These are phyloP conservation scores for Arctia plantaginis DNA, from an alignment of 2,888 invertebrate species.

Conservation along the genomic window DNA sequence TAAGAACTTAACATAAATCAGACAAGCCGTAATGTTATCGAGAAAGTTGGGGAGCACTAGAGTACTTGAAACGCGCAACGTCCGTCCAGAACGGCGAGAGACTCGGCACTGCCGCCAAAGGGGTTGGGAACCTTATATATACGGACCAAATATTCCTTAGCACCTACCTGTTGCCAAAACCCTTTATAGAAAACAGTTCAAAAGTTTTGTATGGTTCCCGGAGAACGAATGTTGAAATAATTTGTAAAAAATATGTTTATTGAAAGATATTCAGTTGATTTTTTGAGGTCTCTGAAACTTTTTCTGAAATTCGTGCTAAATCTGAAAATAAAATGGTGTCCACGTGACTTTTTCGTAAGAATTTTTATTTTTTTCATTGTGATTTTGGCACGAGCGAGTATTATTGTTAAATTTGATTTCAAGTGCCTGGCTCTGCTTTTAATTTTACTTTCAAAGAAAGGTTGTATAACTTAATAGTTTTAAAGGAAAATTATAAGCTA, in stretches of 20 bases:
- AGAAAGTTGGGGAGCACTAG: conserved; percentile 28
- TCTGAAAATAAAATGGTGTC: not conserved
- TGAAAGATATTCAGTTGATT: not conserved
- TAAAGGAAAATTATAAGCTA: not conserved
- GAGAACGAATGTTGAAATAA: not conserved
- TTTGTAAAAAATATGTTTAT: not conserved
- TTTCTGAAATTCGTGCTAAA: not conserved
- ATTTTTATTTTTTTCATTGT: not conserved
- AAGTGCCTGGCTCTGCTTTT: not conserved
- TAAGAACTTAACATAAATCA: not conserved
- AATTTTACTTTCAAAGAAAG: not conserved
- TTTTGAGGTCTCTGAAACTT: not conserved
- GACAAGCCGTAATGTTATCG: conserved; percentile 32
- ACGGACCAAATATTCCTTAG: conserved; percentile 35
- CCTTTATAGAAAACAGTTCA: conserved; percentile 6
- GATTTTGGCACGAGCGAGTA: not conserved
- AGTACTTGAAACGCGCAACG: conserved; percentile 37
- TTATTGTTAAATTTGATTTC: not conserved
- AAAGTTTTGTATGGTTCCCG: conserved; percentile 23
- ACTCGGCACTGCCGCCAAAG: conserved; percentile 48
- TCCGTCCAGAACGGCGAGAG: conserved; percentile 40
- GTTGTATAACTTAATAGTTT: not conserved
- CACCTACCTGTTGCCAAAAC: conserved; percentile 54
- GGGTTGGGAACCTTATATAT: conserved; percentile 56
- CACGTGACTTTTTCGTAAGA: not conserved